Percentiles rank a stretch among this genome's conserved stretches.
Conservation (phyloP, 2,113 vertebrate genomes). For the Pituophis catenifer region DNA sequence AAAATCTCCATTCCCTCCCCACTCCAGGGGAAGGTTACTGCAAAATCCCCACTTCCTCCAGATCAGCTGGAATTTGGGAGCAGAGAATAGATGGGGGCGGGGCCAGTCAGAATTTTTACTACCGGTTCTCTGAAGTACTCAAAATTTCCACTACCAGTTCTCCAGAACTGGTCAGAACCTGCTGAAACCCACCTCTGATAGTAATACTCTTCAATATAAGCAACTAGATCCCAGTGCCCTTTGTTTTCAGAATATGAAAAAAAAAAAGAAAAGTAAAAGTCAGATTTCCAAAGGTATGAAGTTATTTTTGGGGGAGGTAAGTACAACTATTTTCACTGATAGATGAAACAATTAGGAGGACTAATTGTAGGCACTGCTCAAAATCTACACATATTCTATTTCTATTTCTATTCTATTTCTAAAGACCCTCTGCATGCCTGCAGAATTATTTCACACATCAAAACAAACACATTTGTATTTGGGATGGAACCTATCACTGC, state of each 20-base stretch:
- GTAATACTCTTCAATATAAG: background rate
- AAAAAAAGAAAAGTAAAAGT: background rate
- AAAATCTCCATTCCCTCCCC: too few species aligned
- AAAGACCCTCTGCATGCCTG: background rate
- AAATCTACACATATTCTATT: too few species aligned
- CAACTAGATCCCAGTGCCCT: background rate
- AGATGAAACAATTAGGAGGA: background rate
- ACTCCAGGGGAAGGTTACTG: too few species aligned
- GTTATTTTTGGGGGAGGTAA: rapidly evolving
- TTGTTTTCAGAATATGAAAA: background rate
- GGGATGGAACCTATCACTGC: background rate
- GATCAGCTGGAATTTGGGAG: too few species aligned
- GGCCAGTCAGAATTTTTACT: too few species aligned
- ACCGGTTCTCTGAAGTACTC: too few species aligned
- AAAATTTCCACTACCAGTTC: too few species aligned
- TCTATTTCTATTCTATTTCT: background rate
- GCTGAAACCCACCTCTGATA: too few species aligned
- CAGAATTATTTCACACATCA: background rate
- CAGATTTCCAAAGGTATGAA: background rate
- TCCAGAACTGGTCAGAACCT: too few species aligned
- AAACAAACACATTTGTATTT: background rate
- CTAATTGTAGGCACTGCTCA: background rate
- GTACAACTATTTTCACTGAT: background rate
- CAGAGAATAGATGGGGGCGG: too few species aligned
- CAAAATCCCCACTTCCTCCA: too few species aligned